Percentiles rank a stretch among this genome's conserved stretches.
These are phyloP conservation scores for Sapayoa aenigma DNA, from an alignment of 2,113 vertebrate species.

Conservation along the genomic window DNA sequence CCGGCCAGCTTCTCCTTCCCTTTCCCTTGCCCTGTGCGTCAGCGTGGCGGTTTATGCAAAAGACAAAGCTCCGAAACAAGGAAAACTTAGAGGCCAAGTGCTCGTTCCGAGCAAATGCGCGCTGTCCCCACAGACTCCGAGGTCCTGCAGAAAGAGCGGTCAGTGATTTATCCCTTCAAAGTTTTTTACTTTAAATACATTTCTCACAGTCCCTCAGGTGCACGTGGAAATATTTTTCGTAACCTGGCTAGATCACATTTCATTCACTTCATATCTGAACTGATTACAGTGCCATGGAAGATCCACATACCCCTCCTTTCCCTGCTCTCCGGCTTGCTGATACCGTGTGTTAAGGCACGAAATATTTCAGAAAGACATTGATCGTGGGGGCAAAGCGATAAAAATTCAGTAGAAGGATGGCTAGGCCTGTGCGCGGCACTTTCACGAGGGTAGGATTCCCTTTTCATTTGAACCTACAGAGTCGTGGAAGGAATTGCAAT, in stretches of 20 bases:
- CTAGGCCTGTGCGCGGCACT: not conserved
- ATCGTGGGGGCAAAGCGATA: not conserved
- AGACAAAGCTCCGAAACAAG: not conserved
- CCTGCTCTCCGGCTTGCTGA: not conserved
- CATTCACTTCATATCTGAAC: not conserved
- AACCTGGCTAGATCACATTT: not conserved
- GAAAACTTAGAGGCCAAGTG: not conserved
- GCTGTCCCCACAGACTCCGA: not conserved
- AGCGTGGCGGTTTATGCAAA: not conserved
- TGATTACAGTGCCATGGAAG: not conserved
- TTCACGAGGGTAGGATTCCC: not conserved
- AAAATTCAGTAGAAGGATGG: not conserved
- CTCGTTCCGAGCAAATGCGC: not conserved
- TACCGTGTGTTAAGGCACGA: not conserved
- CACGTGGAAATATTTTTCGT: slow-evolving; percentile 16
- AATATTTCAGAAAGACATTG: not conserved
- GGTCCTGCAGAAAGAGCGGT: slow-evolving; percentile 8
- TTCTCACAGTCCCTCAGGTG: slow-evolving; percentile 7
- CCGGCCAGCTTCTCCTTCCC: not conserved
- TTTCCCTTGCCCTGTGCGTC: not conserved
- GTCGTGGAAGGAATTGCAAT: not conserved
- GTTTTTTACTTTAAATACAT: slow-evolving; percentile 18
- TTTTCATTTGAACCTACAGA: not conserved
- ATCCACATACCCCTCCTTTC: not conserved
- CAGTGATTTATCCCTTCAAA: slow-evolving; percentile 17